Evolutionary conservation across 2,113 vertebrate genomes (phyloP).

Genomic region (Eudyptes chrysolophus): DNA sequence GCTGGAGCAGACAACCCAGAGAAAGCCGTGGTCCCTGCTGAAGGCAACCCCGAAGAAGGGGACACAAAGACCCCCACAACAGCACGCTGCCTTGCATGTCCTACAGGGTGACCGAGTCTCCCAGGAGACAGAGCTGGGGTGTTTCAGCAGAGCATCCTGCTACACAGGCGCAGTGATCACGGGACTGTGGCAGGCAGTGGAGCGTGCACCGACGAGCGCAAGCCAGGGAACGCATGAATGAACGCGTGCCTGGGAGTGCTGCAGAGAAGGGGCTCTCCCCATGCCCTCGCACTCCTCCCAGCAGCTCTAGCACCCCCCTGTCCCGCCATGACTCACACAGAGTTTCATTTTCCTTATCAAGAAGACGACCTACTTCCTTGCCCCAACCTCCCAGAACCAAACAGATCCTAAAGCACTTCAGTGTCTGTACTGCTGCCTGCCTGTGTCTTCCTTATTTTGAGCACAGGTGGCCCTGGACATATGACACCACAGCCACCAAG

Average conservation of each 20-base stretch:
- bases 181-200: not conserved
- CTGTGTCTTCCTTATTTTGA: accelerated
- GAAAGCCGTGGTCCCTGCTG: not conserved
- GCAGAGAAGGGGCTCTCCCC: not conserved
- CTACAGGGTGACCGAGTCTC: not conserved
- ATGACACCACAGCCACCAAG: accelerated
- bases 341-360: not conserved
- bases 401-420: not conserved
- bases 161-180: accelerated
- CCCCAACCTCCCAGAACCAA: not conserved
- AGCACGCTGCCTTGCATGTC: not conserved
- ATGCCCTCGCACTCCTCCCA: not conserved
- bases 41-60: not conserved
- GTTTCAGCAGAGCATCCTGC: not conserved
- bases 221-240: not conserved
- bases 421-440: not conserved
- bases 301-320: not conserved
- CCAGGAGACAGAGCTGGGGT: not conserved
- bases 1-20: not conserved
- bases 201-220: not conserved
- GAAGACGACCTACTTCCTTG: not conserved
- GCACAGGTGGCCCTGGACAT: not conserved
- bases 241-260: not conserved
- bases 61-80: not conserved
- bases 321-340: accelerated